A percentile compares a stretch with the other conserved stretches of the same genome.
phyloP scores from a whole-genome alignment of 2,113 vertebrate species.

The Circaetus cinerascens region DNA sequence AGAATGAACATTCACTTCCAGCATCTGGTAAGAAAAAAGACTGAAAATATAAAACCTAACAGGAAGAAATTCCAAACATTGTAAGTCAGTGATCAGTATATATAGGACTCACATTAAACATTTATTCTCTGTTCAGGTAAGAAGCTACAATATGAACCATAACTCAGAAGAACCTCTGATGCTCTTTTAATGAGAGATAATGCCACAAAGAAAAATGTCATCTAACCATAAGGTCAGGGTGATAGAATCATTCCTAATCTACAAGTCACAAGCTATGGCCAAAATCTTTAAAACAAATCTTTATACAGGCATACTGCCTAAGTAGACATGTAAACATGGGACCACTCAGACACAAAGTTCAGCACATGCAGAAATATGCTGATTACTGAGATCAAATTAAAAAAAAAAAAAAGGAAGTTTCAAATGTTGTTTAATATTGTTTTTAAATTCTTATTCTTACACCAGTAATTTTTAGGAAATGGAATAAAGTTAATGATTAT shows the following conservation, averaged over 20 bases:
- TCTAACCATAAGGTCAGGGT: not conserved
- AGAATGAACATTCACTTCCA: not conserved
- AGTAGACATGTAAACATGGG: rapidly evolving
- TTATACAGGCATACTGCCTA: not conserved
- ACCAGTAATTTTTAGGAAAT: not conserved
- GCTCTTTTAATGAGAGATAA: not conserved
- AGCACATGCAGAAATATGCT: not conserved
- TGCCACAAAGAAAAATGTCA: not conserved
- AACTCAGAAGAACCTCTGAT: not conserved
- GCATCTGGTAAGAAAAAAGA: not conserved
- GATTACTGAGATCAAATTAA: not conserved
- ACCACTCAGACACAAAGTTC: not conserved
- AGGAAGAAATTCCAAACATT: not conserved
- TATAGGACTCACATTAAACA: not conserved
- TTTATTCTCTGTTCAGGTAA: not conserved
- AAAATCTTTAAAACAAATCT: not conserved
- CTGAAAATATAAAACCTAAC: not conserved
- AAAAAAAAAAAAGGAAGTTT: no score
- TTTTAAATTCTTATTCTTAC: not conserved
- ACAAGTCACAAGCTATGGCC: not conserved
- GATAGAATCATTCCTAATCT: not conserved
- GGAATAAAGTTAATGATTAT: not conserved
- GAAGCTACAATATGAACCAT: not conserved
- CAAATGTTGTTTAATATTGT: not conserved
- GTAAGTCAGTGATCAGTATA: not conserved